Evolutionary conservation across 1,140 invertebrate species (phyloP).

Genomic region (Mya arenaria): DNA sequence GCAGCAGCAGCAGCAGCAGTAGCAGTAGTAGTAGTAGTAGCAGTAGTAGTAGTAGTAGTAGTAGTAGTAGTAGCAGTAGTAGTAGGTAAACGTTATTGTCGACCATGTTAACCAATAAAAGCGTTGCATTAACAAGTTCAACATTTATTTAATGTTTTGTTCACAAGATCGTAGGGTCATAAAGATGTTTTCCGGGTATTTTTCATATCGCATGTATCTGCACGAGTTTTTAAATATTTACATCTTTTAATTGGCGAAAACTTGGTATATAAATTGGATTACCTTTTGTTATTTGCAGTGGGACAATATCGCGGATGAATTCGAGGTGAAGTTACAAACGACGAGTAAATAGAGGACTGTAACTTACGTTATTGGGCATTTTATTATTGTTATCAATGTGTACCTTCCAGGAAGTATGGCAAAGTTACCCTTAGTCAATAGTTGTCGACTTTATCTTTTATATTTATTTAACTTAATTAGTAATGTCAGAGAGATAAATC

Average conservation of each 20-base stretch:
- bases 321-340: too few species aligned
- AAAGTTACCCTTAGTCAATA: too few species aligned
- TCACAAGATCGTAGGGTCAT: neutral
- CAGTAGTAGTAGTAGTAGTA: neutral
- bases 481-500: too few species aligned
- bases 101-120: neutral
- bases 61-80: neutral
- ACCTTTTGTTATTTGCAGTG: neutral
- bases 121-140: neutral
- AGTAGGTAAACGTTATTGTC: neutral
- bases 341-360: too few species aligned
- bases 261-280: neutral
- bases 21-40: neutral
- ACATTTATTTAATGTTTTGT: neutral
- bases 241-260: neutral
- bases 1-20: neutral
- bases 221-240: neutral
- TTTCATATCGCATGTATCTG: neutral
- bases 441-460: too few species aligned
- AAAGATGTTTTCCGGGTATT: neutral
- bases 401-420: too few species aligned
- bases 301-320: too few species aligned
- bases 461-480: too few species aligned
- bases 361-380: too few species aligned
- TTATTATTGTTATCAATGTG: too few species aligned